Percentiles rank a stretch among this genome's conserved stretches.
Conservation (phyloP, 1,140 invertebrate species). For the Cotesia vestalis region DNA sequence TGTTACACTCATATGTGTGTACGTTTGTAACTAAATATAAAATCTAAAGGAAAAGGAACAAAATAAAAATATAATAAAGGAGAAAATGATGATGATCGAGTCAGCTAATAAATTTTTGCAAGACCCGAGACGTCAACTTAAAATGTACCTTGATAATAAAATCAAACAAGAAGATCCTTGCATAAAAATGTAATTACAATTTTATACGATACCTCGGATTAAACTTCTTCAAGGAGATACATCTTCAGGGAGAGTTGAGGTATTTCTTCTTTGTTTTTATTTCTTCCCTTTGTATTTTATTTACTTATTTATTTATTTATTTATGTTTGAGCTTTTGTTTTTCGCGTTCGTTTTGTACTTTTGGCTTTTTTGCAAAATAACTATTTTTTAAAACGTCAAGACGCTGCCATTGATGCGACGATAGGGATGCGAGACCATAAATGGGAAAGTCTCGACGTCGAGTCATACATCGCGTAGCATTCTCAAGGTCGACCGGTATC, state of each 20-base stretch:
- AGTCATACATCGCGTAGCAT: constrained; percentile 52
- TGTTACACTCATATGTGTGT: too few relatives aligned
- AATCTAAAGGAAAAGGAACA: neutral
- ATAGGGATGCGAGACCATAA: constrained; percentile 42
- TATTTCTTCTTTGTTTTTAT: neutral
- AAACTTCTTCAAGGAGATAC: constrained; percentile 13
- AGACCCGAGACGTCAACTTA: neutral
- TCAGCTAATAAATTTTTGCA: neutral
- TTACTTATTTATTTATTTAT: neutral
- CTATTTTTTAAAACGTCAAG: neutral
- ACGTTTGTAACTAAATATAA: too few relatives aligned
- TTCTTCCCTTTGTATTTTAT: neutral
- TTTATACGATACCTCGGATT: constrained; percentile 3
- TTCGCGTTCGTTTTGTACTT: too few relatives aligned
- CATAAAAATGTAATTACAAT: constrained; percentile 11
- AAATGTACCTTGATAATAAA: constrained; percentile 7
- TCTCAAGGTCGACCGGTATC: constrained; percentile 57
- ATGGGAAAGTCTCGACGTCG: constrained; percentile 47
- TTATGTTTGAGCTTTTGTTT: too few relatives aligned
- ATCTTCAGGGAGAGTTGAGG: neutral
- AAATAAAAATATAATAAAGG: constrained; percentile 1
- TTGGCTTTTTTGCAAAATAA: too few relatives aligned
- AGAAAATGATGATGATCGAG: constrained; percentile 1
- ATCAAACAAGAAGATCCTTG: constrained; percentile 1
- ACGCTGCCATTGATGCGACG: constrained; percentile 26